These are phyloP conservation scores for Euphonia xanthogaster DNA, from an alignment of 2,797 vertebrate genomes.

Conservation along the genomic window DNA sequence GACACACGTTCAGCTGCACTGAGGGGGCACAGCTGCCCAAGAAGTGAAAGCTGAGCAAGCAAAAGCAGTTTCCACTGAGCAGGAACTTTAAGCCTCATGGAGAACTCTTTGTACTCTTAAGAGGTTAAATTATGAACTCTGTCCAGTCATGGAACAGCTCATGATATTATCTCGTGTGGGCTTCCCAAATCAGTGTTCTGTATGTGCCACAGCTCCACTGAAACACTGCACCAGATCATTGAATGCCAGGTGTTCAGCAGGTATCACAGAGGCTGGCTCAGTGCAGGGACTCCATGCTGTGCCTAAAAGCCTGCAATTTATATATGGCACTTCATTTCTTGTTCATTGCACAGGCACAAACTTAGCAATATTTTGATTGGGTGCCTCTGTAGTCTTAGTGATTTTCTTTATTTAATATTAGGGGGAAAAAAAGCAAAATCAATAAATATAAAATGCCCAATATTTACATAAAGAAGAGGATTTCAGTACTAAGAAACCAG, in stretches of 20 bases:
- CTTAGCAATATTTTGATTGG: background rate
- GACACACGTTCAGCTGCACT: background rate
- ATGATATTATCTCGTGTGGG: background rate
- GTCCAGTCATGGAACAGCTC: background rate
- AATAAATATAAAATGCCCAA: background rate
- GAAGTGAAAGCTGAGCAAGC: slow-evolving; percentile 35
- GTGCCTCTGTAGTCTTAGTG: background rate
- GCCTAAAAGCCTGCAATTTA: background rate
- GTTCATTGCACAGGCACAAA: background rate
- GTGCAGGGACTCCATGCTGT: background rate
- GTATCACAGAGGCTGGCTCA: background rate
- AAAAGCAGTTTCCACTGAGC: background rate
- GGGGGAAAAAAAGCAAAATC: background rate
- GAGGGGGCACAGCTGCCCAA: background rate
- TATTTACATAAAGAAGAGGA: background rate
- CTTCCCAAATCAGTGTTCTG: slow-evolving; percentile 9
- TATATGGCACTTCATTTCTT: background rate
- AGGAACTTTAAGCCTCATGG: background rate
- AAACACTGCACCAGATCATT: background rate
- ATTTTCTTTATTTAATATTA: background rate
- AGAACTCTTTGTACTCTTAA: slow-evolving; percentile 16
- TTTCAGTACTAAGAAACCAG: background rate
- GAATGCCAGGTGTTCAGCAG: background rate
- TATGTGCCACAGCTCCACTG: background rate
- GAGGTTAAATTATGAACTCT: slow-evolving; percentile 31